Evolutionary conservation across 1,140 invertebrate genomes (phyloP).

Genomic region (Homalodisca vitripennis): DNA sequence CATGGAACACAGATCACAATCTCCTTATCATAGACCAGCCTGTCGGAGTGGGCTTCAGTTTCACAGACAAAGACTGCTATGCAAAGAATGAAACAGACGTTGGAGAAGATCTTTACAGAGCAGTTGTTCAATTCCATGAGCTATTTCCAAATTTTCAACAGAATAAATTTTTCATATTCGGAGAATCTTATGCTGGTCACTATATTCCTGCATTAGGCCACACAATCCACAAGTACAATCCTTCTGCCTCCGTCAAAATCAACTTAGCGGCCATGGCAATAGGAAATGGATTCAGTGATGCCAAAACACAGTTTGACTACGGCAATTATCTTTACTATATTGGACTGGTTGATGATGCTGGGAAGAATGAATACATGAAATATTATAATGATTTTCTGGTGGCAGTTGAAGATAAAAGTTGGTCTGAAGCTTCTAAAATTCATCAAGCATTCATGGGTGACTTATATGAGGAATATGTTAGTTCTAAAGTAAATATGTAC

Average conservation of each 20-base stretch:
- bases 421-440: background rate
- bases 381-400: too few species aligned
- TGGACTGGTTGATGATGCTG: conserved; percentile 55
- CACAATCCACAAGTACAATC: conserved; percentile 71
- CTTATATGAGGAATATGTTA: conserved; percentile 72
- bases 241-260: conserved; percentile 53
- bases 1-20: conserved; percentile 33
- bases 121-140: conserved; percentile 63
- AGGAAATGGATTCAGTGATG: conserved; percentile 82
- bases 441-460: background rate
- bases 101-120: conserved; percentile 30
- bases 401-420: too few species aligned
- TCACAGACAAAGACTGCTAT: conserved; percentile 62
- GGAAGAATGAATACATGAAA: too few species aligned
- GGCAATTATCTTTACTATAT: conserved; percentile 79
- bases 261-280: conserved; percentile 71
- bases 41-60: conserved; percentile 56
- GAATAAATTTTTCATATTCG: conserved; percentile 74
- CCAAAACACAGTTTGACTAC: conserved; percentile 80
- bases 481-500: conserved; percentile 64
- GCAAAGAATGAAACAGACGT: conserved; percentile 62
- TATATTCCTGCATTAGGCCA: conserved; percentile 76
- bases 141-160: conserved; percentile 65
- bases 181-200: conserved; percentile 85
- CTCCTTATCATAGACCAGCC: conserved; percentile 77